Conservation (phyloP, 2,797 vertebrate species). For the Gallinago nigripennis region DNA sequence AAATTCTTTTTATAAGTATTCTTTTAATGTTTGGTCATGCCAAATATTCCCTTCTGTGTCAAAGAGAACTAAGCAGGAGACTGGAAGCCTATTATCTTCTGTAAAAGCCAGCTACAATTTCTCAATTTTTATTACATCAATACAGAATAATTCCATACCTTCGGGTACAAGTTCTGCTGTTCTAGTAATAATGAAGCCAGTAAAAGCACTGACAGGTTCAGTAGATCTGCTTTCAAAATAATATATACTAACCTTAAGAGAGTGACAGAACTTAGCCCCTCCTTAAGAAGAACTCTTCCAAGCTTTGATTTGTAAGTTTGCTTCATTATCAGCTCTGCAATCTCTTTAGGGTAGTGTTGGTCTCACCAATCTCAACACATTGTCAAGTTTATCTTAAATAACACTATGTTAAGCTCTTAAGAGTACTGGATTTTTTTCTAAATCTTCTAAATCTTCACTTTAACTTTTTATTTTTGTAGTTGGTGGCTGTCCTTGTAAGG, state of each 20-base stretch:
- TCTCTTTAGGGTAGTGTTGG: background rate
- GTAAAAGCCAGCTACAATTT: background rate
- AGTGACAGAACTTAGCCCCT: background rate
- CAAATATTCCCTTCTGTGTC: background rate
- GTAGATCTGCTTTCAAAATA: background rate
- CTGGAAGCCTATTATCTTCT: background rate
- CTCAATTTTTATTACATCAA: background rate
- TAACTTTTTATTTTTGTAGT: background rate
- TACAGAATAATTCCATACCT: background rate
- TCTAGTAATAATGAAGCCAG: background rate
- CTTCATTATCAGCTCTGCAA: background rate
- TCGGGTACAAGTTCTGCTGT: background rate
- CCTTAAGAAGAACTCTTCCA: background rate
- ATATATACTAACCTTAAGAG: background rate
- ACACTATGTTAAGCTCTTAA: background rate
- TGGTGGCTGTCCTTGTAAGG: background rate
- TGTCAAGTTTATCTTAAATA: background rate
- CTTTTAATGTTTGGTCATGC: conserved; percentile 22
- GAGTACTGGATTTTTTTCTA: background rate
- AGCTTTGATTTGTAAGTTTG: background rate
- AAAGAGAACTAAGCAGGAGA: background rate
- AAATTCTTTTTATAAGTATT: background rate
- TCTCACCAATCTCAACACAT: background rate
- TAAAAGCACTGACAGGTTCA: background rate
- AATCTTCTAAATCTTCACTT: background rate